Base-by-base conservation (phyloP, 2,888 invertebrate species). In the Rhyacophila evoluta region DNA sequence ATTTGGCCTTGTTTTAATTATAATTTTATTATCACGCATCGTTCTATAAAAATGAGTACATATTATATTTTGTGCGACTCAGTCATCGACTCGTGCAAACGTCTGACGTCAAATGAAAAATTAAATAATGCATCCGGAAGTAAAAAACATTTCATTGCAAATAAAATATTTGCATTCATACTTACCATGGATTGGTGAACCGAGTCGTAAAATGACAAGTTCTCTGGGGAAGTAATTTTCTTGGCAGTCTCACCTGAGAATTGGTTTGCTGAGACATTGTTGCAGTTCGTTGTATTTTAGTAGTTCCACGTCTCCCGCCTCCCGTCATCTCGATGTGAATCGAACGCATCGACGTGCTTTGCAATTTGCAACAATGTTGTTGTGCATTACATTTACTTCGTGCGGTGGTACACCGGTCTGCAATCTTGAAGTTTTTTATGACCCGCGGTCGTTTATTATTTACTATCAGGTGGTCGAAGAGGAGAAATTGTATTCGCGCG, bases 351-450 rank as follows among this genome's bases (percentile, higher is more conserved):
- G 55, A 19, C 15, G 6, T 19, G 55, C 15, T 19, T 2, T 55
- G 55, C 19, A 55, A 55, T 55, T 55, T 55, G 19, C 55, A 55
- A 55, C 55, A 55, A 55, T 55, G 55, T 55, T 55, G 55, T 19
- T 55, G 55, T 19, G 19, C 55, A 19, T 10, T 55, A 19, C 55
- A 55, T 55, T n/a, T n/a, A n/a, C 55, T 19, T 25, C 55, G 25
- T 6, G 29, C 2, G 2, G 55, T 19, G 19, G 6, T 55, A 19
- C 25, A 55, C 15, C 55, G 55, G 15, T 55, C 55, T 55, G 55
- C 55, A 55, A 55, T 55, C 55, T 55, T 55, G 55, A 55, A 19
- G 25, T 15, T 55, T 55, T 55, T 55, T 55, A 25, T 55, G 55
- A 6, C 2, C 25, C 55, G 25, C 55, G 25, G 55, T 25, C 55